Conservation (phyloP, 2,113 vertebrate genomes). For the Varanus salvator region DNA sequence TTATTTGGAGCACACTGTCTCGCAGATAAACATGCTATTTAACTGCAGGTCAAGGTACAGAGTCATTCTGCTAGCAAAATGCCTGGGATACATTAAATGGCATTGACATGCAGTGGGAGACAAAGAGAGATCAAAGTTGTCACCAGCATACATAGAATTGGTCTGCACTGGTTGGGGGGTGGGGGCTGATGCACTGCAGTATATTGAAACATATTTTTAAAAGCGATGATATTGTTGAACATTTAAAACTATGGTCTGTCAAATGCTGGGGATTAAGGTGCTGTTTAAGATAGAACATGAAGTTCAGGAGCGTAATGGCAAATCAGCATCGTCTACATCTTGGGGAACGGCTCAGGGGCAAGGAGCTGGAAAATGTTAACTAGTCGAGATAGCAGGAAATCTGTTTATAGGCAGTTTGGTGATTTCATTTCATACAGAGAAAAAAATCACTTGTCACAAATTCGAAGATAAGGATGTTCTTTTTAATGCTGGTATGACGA, state of each 20-base stretch:
- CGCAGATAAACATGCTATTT: conserved; percentile 72
- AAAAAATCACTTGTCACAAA: conserved; percentile 5
- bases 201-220: conserved; percentile 55
- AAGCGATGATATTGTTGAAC: conserved; percentile 47
- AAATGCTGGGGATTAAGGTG: conserved; percentile 48
- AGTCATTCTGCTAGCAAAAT: conserved; percentile 59
- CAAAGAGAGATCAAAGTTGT: conserved; percentile 66
- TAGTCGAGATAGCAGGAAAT: neutral
- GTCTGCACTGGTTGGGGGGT: neutral
- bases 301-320: neutral
- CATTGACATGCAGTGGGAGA: conserved; percentile 60
- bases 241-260: conserved; percentile 59
- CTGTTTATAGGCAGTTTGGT: rapidly evolving
- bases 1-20: conserved; percentile 62
- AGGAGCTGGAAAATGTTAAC: neutral
- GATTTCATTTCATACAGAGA: neutral
- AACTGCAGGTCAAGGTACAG: conserved; percentile 70
- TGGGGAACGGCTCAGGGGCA: neutral
- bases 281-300: neutral
- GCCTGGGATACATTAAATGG: conserved; percentile 64
- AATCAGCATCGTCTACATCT: neutral
- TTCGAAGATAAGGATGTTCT: neutral
- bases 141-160: conserved; percentile 23
- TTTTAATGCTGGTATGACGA: neutral
- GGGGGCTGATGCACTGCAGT: neutral